A percentile compares a stretch with the other conserved stretches of the same genome.
These are phyloP conservation scores for Fragum sueziense DNA, from an alignment of 2,888 invertebrate species.

Conservation along the genomic window DNA sequence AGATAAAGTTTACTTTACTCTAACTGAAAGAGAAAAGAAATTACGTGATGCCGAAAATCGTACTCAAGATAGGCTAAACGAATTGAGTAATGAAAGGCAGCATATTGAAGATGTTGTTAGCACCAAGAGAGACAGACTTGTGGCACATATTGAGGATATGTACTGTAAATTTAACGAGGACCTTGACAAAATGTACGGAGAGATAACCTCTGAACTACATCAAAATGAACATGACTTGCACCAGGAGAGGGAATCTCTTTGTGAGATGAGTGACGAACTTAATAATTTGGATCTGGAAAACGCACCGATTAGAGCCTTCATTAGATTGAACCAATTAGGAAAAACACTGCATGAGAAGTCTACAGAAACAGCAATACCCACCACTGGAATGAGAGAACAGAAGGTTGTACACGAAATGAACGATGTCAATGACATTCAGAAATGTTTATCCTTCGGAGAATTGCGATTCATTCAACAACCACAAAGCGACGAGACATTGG, in stretches of 20 bases:
- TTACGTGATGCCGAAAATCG: not conserved
- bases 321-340: not conserved
- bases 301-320: not conserved
- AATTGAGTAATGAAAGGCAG: not conserved
- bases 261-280: not conserved
- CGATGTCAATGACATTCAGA: not conserved
- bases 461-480: not conserved
- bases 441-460: not conserved
- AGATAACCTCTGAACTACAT: not conserved
- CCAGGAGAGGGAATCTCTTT: not conserved
- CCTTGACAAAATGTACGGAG: slow-evolving; percentile 6
- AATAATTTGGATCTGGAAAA: not conserved
- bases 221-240: not conserved
- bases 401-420: not conserved
- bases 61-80: not conserved
- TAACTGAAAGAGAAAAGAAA: not conserved
- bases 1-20: not conserved
- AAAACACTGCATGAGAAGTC: not conserved
- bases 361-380: not conserved
- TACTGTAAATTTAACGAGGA: slow-evolving; percentile 4
- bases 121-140: not conserved
- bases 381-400: not conserved
- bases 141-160: not conserved
- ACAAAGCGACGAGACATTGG: not conserved
- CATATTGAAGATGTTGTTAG: not conserved